Evolutionary conservation across 2,113 vertebrate species (phyloP), one percentile per base, ranked within the genome.

Genomic region (Albula goreensis): DNA sequence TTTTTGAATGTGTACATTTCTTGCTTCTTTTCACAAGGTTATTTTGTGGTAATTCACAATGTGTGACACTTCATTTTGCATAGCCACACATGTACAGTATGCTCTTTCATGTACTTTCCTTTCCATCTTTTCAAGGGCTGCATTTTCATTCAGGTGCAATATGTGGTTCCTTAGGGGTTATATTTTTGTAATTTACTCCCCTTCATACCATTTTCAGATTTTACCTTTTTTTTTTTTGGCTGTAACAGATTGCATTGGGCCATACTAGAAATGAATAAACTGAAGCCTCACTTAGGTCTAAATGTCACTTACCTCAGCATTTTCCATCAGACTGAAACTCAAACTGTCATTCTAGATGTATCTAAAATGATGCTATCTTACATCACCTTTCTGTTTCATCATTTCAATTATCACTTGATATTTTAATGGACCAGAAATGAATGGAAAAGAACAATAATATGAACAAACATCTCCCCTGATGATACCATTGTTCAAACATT

Each of bases 391-490:
- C 22, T 2, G 11, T 66, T 66, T 56, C 84, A 80, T 85, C 17
- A 25, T 80, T 81, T 66, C 56, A 63, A 50, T 85, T 81, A 85
- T 81, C 78, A 81, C 78, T 85, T 80, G 78, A 85, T 85, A 81
- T 85, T 85, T 85, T 85, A 85, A 85, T 85, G 85, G 85, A 50
- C 8, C 56, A n/a, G n/a, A 63, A 56, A 6, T 80, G 78, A 63
- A 80, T 19, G 17, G 52, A 10, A 70, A 41, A 15, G 82, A 49
- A 50, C 48, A 70, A 41, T 41, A 83, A 70, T 50, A 56, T 22
- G 60, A 50, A 49, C 81, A 50, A 83, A 83, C n/a, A 57, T 66
- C 85, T 85, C 78, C 57, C 4, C 0, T 12, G 49, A 22, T 31
- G 51, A 22, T 78, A 66, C 51, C 83, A 19, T 56, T 57, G 50